Evolutionary conservation across 2,797 vertebrate genomes (phyloP).

Genomic region (Poeciliopsis paucimaculata): DNA sequence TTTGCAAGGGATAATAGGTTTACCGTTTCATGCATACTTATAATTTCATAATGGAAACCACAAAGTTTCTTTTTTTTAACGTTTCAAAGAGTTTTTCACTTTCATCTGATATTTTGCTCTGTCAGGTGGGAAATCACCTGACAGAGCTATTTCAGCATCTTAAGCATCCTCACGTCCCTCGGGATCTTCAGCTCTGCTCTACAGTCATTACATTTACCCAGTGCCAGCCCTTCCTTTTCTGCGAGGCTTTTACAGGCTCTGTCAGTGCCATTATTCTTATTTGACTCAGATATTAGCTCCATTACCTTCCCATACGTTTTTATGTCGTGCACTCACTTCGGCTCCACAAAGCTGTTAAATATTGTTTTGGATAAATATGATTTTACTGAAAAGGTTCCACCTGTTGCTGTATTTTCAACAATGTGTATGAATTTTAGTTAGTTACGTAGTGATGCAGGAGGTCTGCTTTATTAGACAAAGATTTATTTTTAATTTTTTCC

Average conservation of each 20-base stretch:
- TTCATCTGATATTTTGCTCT: not conserved
- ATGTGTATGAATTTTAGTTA: not conserved
- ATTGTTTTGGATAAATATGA: not conserved
- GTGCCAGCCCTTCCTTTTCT: not conserved
- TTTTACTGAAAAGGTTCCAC: not conserved
- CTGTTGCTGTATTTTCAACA: not conserved
- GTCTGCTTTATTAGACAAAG: not conserved
- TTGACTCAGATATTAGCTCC: not conserved
- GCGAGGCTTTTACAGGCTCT: not conserved
- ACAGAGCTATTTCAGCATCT: slow-evolving; percentile 4
- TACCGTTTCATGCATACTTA: not conserved
- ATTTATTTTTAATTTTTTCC: not conserved
- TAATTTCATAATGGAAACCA: not conserved
- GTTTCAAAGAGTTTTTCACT: not conserved
- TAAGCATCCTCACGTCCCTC: not conserved
- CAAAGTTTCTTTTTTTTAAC: not conserved
- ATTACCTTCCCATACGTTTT: not conserved
- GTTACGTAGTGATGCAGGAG: not conserved
- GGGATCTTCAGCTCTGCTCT: not conserved
- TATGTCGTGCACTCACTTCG: not conserved
- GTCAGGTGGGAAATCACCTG: slow-evolving; percentile 7
- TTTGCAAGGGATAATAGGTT: not conserved
- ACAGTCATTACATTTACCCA: not conserved
- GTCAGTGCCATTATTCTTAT: not conserved
- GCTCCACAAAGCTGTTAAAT: not conserved